Evolutionary conservation across 2,113 vertebrate species (phyloP).

Genomic region (Benitochromis conjunctus): DNA sequence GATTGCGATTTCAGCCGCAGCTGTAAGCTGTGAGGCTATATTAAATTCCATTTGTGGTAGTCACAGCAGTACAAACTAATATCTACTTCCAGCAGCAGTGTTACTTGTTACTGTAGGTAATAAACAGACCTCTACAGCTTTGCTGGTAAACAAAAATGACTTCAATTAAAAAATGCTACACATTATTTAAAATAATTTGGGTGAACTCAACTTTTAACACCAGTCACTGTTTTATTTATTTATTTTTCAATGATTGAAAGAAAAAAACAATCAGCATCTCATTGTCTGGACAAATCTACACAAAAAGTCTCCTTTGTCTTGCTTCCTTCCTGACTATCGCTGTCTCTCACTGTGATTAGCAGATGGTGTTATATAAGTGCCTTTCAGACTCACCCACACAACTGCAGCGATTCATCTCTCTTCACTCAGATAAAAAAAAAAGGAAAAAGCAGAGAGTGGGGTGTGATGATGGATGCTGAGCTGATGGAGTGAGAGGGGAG

Average conservation of each 20-base stretch:
- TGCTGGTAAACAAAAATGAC: background rate
- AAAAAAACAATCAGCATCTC: background rate
- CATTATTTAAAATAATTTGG: background rate
- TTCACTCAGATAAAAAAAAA: background rate
- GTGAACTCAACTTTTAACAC: background rate
- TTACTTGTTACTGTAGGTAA: background rate
- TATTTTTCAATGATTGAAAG: background rate
- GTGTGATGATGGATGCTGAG: constrained; percentile 24
- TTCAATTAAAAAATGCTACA: background rate
- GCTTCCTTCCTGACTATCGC: background rate
- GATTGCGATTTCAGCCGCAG: background rate
- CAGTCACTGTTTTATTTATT: background rate
- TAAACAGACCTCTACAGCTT: background rate
- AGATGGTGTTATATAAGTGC: constrained; percentile 42
- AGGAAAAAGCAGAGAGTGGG: background rate
- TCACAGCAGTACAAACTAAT: background rate
- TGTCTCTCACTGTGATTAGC: constrained; percentile 34
- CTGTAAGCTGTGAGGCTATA: background rate
- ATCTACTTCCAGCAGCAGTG: background rate
- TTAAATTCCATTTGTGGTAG: background rate
- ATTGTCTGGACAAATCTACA: background rate
- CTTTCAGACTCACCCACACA: constrained; percentile 49
- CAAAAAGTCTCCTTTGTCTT: background rate
- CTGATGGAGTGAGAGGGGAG: background rate
- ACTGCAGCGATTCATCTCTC: constrained; percentile 41